phyloP scores from a whole-genome alignment of 2,888 invertebrate genomes.

The Amphipoea oculea region DNA sequence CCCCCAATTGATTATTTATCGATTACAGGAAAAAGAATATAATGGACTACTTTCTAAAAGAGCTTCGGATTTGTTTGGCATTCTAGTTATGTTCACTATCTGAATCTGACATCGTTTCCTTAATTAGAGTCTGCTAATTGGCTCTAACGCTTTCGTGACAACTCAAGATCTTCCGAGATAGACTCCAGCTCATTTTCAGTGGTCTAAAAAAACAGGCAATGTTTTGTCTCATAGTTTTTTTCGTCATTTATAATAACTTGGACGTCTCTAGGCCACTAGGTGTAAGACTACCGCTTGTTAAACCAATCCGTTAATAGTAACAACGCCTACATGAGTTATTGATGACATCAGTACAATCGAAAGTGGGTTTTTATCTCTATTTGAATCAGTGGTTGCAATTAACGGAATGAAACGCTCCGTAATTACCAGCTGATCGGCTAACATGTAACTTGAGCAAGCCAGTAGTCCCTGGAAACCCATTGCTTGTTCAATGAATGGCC shows the following conservation, averaged over 20 bases:
- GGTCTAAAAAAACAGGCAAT: conserved; percentile 11
- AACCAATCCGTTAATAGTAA: conserved; percentile 66
- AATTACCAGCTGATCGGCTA: conserved; percentile 58
- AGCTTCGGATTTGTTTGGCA: conserved; percentile 12
- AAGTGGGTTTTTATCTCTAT: conserved; percentile 74
- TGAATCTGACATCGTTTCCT: conserved; percentile 37
- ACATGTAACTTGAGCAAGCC: conserved; percentile 29
- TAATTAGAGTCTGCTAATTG: conserved; percentile 42
- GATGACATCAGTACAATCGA: conserved; percentile 86
- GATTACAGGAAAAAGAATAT: conserved; percentile 53
- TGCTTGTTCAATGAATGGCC: conserved; percentile 34
- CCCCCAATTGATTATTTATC: conserved; percentile 63
- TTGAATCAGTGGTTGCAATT: conserved; percentile 59
- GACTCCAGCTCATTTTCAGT: not conserved
- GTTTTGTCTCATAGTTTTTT: conserved; percentile 6
- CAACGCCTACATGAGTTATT: conserved; percentile 71
- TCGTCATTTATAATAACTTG: conserved; percentile 27
- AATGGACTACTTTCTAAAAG: conserved; percentile 43
- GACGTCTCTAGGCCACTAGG: conserved; percentile 46
- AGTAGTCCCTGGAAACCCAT: conserved; percentile 21
- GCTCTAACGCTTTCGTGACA: conserved; percentile 34
- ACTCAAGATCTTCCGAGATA: conserved; percentile 41
- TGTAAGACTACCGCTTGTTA: conserved; percentile 53
- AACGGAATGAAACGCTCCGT: conserved; percentile 37
- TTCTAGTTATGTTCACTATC: conserved; percentile 34